Evolutionary conservation across 1,140 invertebrate species (phyloP).

Genomic region (Hyles euphorbiae): DNA sequence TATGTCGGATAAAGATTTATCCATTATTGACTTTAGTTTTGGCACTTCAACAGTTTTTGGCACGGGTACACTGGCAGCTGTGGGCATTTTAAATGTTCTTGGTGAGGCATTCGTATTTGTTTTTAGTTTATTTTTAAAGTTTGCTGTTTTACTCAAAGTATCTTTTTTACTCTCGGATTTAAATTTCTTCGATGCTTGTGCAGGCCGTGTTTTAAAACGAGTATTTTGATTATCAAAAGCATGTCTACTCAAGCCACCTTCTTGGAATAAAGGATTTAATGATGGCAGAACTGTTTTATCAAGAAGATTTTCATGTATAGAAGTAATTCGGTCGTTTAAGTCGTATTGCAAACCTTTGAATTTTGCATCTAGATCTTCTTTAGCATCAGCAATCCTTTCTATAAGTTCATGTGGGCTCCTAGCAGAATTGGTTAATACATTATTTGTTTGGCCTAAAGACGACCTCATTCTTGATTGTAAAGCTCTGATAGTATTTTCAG

Average conservation of each 20-base stretch:
- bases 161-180: background rate
- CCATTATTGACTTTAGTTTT: conserved; percentile 15
- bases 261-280: conserved; percentile 10
- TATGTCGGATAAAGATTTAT: conserved; percentile 5
- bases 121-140: too few relatives aligned
- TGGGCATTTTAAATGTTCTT: conserved; percentile 21
- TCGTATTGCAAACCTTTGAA: conserved; percentile 40
- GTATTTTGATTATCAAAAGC: conserved; percentile 1
- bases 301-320: conserved; percentile 28
- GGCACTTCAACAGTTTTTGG: conserved; percentile 21
- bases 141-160: too few relatives aligned
- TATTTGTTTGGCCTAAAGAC: conserved; percentile 18
- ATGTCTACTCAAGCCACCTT: background rate
- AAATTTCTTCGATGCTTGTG: conserved; percentile 4
- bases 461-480: conserved; percentile 24
- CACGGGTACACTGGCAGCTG: conserved; percentile 16
- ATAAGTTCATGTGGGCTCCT: conserved; percentile 29
- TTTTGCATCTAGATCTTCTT: conserved; percentile 43
- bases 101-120: background rate
- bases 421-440: conserved; percentile 12
- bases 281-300: conserved; percentile 12
- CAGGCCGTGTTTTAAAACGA: background rate
- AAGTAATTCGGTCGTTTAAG: conserved; percentile 39
- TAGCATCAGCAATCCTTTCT: conserved; percentile 26
- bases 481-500: conserved; percentile 21